These are phyloP conservation scores for Drosophila lowei DNA, from an alignment of 1,140 invertebrate genomes.

Conservation along the genomic window DNA sequence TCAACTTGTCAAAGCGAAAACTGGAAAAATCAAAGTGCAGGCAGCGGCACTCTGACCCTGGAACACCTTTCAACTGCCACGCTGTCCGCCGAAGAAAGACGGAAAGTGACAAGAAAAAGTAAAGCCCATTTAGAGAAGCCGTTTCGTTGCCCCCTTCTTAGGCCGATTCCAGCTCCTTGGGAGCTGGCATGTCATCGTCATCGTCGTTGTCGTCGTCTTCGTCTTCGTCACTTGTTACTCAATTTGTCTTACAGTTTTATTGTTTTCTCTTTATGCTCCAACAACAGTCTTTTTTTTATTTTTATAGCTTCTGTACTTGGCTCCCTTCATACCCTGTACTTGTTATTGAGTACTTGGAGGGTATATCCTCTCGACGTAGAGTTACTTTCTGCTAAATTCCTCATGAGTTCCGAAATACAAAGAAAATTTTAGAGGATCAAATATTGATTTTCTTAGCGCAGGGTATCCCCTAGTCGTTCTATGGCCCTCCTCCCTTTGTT, in stretches of 20 bases:
- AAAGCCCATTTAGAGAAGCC: conserved; percentile 17
- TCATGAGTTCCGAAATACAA: too few relatives aligned
- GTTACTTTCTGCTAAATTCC: too few relatives aligned
- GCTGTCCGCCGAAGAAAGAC: not conserved
- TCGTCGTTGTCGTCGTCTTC: conserved; percentile 10
- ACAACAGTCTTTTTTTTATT: conserved; percentile 39
- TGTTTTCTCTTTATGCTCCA: conserved; percentile 56
- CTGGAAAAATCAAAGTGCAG: conserved; percentile 45
- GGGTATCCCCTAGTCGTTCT: too few relatives aligned
- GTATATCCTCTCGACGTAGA: too few relatives aligned
- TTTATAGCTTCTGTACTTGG: conserved; percentile 24
- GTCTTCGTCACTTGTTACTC: conserved; percentile 73
- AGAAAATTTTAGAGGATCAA: too few relatives aligned
- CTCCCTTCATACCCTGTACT: too few relatives aligned
- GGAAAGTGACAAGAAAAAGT: conserved; percentile 28
- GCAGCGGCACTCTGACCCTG: conserved; percentile 39
- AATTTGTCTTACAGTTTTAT: conserved; percentile 71
- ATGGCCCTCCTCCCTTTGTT: conserved; percentile 12
- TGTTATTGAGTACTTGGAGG: too few relatives aligned
- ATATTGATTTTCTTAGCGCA: too few relatives aligned
- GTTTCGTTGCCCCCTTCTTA: not conserved
- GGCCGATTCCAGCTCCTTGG: not conserved
- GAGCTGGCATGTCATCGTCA: too few relatives aligned
- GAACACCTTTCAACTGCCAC: conserved; percentile 20
- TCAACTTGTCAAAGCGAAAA: conserved; percentile 45